phyloP scores from a whole-genome alignment of 2,797 vertebrate species.

The Capromys pilorides region DNA sequence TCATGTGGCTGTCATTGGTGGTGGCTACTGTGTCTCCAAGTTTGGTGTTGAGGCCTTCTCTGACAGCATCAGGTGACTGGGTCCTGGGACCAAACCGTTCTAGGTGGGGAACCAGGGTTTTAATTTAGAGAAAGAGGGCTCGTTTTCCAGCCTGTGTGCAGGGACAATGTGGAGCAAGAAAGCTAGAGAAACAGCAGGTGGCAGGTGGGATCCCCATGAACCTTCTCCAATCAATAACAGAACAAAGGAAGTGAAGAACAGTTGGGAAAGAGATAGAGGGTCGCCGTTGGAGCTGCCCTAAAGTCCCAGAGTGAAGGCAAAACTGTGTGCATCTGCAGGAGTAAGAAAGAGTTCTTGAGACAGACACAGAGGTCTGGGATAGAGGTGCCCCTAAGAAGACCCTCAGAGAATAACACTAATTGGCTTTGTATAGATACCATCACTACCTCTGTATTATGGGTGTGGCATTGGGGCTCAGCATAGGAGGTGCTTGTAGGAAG shows the following conservation, averaged over 20 bases:
- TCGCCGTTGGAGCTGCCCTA: not conserved
- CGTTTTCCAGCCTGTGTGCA: not conserved
- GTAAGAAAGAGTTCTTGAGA: not conserved
- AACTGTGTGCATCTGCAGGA: not conserved
- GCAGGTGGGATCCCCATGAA: not conserved
- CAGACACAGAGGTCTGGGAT: not conserved
- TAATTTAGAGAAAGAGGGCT: not conserved
- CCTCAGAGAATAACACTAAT: not conserved
- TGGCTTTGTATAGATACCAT: not conserved
- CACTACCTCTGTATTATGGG: not conserved
- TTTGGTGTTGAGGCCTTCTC: conserved; percentile 84
- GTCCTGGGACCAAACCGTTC: not conserved
- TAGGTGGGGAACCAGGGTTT: not conserved
- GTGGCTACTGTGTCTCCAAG: conserved; percentile 83
- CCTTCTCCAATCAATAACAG: not conserved
- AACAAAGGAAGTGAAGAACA: not conserved
- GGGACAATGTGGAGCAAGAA: not conserved
- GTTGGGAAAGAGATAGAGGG: not conserved
- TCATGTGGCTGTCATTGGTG: conserved; percentile 74
- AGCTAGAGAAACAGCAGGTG: not conserved
- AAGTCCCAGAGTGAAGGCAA: not conserved
- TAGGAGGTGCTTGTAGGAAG: not conserved
- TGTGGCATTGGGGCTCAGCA: not conserved
- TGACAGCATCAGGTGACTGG: conserved; percentile 81
- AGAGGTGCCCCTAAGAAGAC: not conserved